Base-by-base conservation (phyloP, 2,888 invertebrate species). In the Erannis defoliaria region DNA sequence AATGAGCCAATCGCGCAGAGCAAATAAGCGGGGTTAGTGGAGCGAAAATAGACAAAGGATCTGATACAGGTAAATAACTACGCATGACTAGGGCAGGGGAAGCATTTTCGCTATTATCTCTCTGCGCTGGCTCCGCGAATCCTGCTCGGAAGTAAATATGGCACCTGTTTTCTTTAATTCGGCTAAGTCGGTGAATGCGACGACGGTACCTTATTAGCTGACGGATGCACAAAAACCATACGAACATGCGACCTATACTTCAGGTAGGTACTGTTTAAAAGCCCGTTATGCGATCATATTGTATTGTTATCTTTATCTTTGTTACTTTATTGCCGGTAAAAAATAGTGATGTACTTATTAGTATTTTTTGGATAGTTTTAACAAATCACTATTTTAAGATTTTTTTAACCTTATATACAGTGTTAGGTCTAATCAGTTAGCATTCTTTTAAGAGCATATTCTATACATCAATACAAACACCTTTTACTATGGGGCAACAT, bases 1-100 rank as follows among this genome's bases (percentile, higher is more conserved):
- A 88, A 84, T 86, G 86, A 89, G 83, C 84, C 86, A 89, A 91
- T 91, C 85, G 85, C 78, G 82, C 80, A 78, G 80, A 86, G 82
- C 82, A 88, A 91, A 91, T 90, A 90, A 86, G 80, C 81, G 75
- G 76, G 85, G 80, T 88, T 88, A 84, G 86, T 89, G 85, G 76
- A 89, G 88, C 89, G 88, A 86, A 84, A 90, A 89, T 86, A 90
- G 88, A 91, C 89, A 90, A 90, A 89, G 88, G 88, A 85, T 87
- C 85, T 78, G 82, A 88, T 85, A 88, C 89, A 90, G 90, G 91
- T 89, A 90, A 87, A 85, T 85, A 87, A 86, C 84, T 81, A 84
- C 83, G 85, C 84, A 83, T 82, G 85, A 81, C 79, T 85, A 74
- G 80, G 80, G 74, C 75, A 76, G 76, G 77, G 84, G 81, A 83